Base-by-base conservation (phyloP, 1,140 invertebrate genomes). In the Temnothorax nylanderi region DNA sequence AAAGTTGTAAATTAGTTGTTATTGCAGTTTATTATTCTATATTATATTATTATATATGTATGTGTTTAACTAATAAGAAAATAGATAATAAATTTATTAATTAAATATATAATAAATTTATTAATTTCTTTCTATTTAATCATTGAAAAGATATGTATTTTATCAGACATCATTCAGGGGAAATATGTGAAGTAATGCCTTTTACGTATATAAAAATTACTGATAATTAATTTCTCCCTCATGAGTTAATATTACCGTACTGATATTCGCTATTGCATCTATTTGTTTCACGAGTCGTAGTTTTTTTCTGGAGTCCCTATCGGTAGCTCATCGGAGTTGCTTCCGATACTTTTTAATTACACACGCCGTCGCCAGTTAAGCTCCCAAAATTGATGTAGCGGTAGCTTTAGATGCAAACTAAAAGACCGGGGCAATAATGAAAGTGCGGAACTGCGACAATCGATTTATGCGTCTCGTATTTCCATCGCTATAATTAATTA, bases 331-430 rank as follows among this genome's bases (percentile, higher is more conserved):
- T 84, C 47, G 26, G 54, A 89, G 56, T 89, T 75, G 41, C 56
- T 8, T 65, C 77, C 88, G 41, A 90, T 89, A 89, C 78, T 90
- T 90, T 85, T 78, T 90, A 89, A 90, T 90, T 90, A 87, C 72
- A 75, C 78, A 60, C 77, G 26, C 65, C 47, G 84, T 65, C 49
- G 51, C 51, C 21, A 54, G 72, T 86, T 89, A 89, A 89, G 86
- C 78, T 69, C 21, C n/a, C 32, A 60, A 60, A 72, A 58, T 62
- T 82, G 71, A 60, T 76, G 78, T 65, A 82, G 54, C 44, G 67
- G 47, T 58, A 26, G 51, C 37, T 60, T 64, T 32, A 60, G 11
- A 62, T 67, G 58, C 74, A 85, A 65, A 51, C 74, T 76, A 85
- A 85, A 85, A 49, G 26, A 47, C 6, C 44, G 62, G 21, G 6